Conservation (phyloP, 2,113 vertebrate genomes). For the Takifugu flavidus region DNA sequence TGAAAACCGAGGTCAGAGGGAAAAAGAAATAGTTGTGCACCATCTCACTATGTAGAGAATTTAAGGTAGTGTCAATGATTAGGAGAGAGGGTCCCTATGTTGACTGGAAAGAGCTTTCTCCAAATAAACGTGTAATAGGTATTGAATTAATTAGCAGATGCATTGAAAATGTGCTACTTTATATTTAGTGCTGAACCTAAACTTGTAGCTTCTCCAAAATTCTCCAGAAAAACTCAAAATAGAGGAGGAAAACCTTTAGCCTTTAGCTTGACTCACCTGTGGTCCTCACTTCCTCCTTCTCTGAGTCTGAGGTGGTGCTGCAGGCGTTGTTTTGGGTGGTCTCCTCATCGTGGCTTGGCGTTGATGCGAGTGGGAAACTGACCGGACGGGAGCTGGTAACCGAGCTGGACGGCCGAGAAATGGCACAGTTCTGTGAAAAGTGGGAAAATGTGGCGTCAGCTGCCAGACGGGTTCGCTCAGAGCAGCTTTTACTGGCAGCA, state of each 20-base stretch:
- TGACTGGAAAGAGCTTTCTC: not conserved
- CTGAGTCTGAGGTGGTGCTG: conserved; percentile 5
- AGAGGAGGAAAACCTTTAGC: not conserved
- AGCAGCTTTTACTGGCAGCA: not conserved
- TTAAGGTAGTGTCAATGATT: conserved; percentile 11
- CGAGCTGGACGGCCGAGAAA: conserved; percentile 71
- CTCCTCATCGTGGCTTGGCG: conserved; percentile 56
- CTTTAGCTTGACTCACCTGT: conserved; percentile 34
- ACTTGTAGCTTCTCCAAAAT: not conserved
- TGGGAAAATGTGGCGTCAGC: not conserved
- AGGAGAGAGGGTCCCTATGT: too few species aligned
- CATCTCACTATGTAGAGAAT: conserved; percentile 9
- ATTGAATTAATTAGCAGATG: not conserved
- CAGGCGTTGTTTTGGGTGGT: conserved; percentile 16
- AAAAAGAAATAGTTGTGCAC: conserved; percentile 23
- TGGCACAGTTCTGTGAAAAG: conserved; percentile 69
- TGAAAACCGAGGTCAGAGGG: conserved; percentile 18
- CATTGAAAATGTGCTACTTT: too few species aligned
- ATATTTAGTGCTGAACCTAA: not conserved
- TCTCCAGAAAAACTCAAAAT: not conserved
- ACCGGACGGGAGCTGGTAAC: conserved; percentile 63
- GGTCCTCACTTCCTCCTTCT: conserved; percentile 25
- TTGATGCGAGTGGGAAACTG: conserved; percentile 55
- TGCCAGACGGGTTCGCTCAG: not conserved
- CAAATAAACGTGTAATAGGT: not conserved